These are phyloP conservation scores for Theristicus caerulescens DNA, from an alignment of 2,113 vertebrate species.

Conservation along the genomic window DNA sequence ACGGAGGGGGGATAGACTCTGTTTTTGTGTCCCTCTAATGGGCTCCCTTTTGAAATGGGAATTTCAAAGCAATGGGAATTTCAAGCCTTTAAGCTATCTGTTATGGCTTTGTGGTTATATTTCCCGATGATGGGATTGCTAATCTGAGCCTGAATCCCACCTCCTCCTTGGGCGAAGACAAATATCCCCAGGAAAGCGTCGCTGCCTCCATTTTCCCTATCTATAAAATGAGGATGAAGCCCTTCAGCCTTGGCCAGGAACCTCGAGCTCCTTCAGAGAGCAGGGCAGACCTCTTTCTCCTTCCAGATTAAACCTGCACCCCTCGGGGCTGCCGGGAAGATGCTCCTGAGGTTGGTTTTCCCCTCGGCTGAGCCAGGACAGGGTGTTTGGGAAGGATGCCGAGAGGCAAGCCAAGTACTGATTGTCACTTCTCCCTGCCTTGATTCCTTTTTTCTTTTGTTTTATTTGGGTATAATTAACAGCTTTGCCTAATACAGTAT, in stretches of 20 bases:
- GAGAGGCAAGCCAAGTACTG: background rate
- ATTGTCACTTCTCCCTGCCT: background rate
- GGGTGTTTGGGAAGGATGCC: background rate
- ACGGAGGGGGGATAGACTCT: background rate
- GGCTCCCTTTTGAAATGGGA: background rate
- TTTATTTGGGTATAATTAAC: conserved; percentile 69
- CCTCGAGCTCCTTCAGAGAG: background rate
- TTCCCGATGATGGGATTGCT: background rate
- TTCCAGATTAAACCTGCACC: background rate
- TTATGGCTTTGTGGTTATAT: background rate
- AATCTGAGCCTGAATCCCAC: background rate
- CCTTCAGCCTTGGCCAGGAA: background rate
- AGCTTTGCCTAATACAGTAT: conserved; percentile 62
- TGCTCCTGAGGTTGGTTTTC: background rate
- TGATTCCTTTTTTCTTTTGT: conserved; percentile 45
- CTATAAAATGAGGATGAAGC: background rate
- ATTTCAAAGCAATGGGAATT: background rate
- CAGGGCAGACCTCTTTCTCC: background rate
- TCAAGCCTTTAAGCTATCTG: background rate
- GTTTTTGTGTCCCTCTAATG: too few species aligned
- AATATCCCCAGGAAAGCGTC: background rate
- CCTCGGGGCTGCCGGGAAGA: background rate
- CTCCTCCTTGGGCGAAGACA: background rate
- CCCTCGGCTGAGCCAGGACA: background rate
- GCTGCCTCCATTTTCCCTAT: fast-evolving